Evolutionary conservation across 2,113 vertebrate genomes (phyloP).

Genomic region (Steatornis caripensis): DNA sequence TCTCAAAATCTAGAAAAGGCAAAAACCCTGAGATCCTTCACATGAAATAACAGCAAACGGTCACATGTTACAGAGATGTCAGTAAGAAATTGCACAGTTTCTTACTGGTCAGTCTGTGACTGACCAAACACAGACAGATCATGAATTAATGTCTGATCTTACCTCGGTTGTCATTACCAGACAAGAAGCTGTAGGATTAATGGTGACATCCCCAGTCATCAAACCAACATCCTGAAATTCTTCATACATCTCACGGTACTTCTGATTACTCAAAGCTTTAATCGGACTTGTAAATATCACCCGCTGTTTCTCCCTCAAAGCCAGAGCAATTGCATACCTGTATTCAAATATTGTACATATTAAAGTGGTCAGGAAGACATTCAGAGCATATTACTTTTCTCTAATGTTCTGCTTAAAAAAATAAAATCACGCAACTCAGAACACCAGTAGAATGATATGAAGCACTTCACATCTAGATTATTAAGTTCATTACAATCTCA

Average conservation of each 20-base stretch:
- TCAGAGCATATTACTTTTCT: background rate
- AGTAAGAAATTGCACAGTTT: background rate
- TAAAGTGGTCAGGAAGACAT: background rate
- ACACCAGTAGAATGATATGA: background rate
- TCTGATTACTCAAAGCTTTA: constrained; percentile 97
- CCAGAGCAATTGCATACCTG: constrained; percentile 95
- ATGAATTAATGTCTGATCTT: background rate
- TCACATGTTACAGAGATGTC: background rate
- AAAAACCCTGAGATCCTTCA: background rate
- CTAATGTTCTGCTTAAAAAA: background rate
- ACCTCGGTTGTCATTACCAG: constrained; percentile 99
- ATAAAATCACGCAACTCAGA: background rate
- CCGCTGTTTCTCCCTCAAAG: constrained; percentile 92
- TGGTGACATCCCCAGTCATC: constrained; percentile 98
- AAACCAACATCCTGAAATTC: constrained; percentile 98
- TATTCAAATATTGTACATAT: background rate
- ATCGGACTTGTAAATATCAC: constrained; percentile 99
- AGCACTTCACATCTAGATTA: background rate
- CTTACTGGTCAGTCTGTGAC: too few species aligned
- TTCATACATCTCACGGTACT: constrained; percentile 99
- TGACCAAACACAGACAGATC: too few species aligned
- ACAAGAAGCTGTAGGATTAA: constrained; percentile 97
- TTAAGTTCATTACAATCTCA: background rate
- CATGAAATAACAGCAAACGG: background rate
- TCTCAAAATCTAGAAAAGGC: constrained; percentile 85